Evolutionary conservation across 2,113 vertebrate species (phyloP).

Genomic region (Zonotrichia leucophrys): DNA sequence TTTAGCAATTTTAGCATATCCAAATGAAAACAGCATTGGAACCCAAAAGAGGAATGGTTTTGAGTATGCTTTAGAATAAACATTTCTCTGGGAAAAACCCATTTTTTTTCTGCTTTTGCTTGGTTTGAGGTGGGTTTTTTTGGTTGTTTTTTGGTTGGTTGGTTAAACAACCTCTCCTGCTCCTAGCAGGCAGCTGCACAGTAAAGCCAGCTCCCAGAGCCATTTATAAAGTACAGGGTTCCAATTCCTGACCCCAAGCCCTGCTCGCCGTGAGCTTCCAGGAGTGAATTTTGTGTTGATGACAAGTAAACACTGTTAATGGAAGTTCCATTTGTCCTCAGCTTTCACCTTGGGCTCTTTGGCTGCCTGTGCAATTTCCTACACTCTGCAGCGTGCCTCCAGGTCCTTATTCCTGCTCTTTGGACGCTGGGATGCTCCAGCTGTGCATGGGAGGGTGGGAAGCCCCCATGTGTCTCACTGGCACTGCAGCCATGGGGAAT

Average conservation of each 20-base stretch:
- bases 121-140: background rate
- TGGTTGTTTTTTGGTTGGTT: background rate
- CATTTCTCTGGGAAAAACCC: background rate
- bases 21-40: background rate
- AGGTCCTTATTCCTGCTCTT: background rate
- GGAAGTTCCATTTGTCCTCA: background rate
- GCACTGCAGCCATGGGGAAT: rapidly evolving
- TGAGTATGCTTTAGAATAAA: background rate
- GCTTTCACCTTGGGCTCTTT: background rate
- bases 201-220: background rate
- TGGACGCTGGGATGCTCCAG: rapidly evolving
- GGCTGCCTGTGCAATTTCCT: background rate
- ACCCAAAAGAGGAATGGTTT: background rate
- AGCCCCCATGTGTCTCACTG: rapidly evolving
- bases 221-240: background rate
- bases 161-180: background rate
- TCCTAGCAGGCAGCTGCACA: background rate
- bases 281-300: background rate
- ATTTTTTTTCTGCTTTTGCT: background rate
- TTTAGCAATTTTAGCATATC: background rate
- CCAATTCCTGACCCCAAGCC: background rate
- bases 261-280: background rate
- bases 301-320: background rate
- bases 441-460: rapidly evolving
- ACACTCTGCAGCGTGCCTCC: rapidly evolving